Base-by-base conservation (phyloP, 2,797 vertebrate species). In the Miichthys miiuy region DNA sequence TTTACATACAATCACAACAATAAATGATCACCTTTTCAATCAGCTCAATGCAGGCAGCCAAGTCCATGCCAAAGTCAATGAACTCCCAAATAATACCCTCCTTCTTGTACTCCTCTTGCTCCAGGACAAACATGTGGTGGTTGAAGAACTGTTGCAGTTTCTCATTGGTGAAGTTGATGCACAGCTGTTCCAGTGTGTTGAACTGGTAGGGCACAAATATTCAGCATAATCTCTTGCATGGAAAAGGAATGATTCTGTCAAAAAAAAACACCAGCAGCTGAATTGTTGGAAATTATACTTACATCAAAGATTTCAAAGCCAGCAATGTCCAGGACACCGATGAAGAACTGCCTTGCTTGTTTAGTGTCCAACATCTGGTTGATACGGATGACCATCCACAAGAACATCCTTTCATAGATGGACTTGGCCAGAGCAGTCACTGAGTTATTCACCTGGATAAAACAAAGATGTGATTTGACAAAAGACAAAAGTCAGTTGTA, bases 301-400 rank as follows among this genome's bases (percentile, higher is more conserved):
- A 98, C 97, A 84, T 98, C 96, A 93, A 98, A 98, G 88, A 98
- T 98, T 88, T 98, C 97, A 72, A 98, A 98, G 38, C 97, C 97
- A 82, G 97, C 97, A 10, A 98, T 98, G 74, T 98, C 97, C 93
- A 98, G 89, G 25, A 98, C 97, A 75, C 97, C 97, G 68, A 98
- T 98, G 86, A 94, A 98, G 88, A 83, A 95, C 77, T 98, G 96
- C 68, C 97, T 96, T 66, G 95, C 76, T 68, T 97, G 96, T 84
- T 97, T 98, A 0, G 97, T 98, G 84, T 98, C 97, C 93, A 98
- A 88, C 91, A 97, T 96, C 72, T 97, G 95, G 60, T 98, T 98
- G 92, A 98, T 98, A 7, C 96, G 96, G 72, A 97, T 9, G 77
- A 98, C 97, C 97, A 98, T 98, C 97, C 97, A 98, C 92, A 97